Base-by-base conservation (phyloP, 2,888 invertebrate species). In the Drosophila macrothrix region DNA sequence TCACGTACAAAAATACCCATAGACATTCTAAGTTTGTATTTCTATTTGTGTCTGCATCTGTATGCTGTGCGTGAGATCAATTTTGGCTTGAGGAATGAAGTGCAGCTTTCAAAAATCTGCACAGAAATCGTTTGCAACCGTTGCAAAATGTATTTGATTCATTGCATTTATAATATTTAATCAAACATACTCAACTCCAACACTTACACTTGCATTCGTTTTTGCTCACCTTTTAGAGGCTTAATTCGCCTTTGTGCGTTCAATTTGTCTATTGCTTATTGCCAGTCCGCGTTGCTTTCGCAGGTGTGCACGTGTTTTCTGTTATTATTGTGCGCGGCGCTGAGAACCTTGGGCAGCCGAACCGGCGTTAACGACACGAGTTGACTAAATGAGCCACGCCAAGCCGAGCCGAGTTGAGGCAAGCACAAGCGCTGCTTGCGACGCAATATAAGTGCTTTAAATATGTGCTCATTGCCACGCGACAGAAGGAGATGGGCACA, bases 241-340 rank as follows among this genome's bases (percentile, higher is more conserved):
- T 58, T 35, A 29, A 58, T 58, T 52, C 22, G n/a, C 19, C n/a
- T 14, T 46, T 46, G 22, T 62, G 56, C 55, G 49, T 58, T 33
- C 43, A 52, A 59, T 59, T 55, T 19, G 46, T 35, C 60, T 41
- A 41, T 39, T 56, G 35, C 1, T 33, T 1, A 28, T 25, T 33
- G 29, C 60, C 33, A 43, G 49, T 28, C 33, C 46, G 19, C 43
- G 55, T 28, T 22, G n/a, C 56, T 64, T 33, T n/a, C 9, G 14
- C 66, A 64, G 54, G 33, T 58, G 67, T 39, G 82, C 90, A 90
- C 90, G 90, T 90, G 88, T 76, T 80, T 84, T 79, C 3, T 79
- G 82, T 77, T 73, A 70, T 60, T 39, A 70, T 83, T 78, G 22
- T 7, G 14, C 43, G 43, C 1, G 1, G 6, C 83, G 82, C 67